These are phyloP conservation scores for Lophotis ruficrista DNA, from an alignment of 2,113 vertebrate genomes.

Conservation along the genomic window DNA sequence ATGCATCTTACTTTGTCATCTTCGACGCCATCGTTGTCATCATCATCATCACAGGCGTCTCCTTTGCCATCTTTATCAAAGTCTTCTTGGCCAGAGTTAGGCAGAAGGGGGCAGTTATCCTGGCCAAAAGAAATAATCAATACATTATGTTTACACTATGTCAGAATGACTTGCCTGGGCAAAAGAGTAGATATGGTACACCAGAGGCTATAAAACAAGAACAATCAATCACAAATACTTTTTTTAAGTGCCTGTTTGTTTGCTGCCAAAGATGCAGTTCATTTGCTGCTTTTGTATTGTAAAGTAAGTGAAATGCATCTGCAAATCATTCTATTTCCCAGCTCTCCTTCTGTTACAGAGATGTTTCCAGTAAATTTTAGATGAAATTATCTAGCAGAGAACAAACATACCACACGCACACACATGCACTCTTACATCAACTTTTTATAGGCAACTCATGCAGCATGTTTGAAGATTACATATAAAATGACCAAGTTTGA, in stretches of 20 bases:
- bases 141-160: background rate
- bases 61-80: constrained; percentile 95
- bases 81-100: constrained; percentile 98
- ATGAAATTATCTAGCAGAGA: background rate
- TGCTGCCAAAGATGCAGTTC: constrained; percentile 24
- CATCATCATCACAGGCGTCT: constrained; percentile 96
- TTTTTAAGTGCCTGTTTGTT: background rate
- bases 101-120: constrained; percentile 96
- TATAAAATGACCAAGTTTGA: background rate
- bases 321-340: background rate
- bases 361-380: background rate
- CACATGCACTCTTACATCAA: background rate
- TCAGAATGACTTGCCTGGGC: background rate
- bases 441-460: background rate
- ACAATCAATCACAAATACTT: background rate
- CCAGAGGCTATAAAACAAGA: background rate
- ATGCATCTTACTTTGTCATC: constrained; percentile 86
- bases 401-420: background rate
- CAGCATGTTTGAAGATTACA: background rate
- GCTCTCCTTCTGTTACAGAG: background rate
- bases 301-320: constrained; percentile 15
- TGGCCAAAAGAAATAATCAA: constrained; percentile 59
- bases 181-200: background rate
- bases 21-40: constrained; percentile 91
- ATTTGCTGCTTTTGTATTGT: background rate